A percentile compares a stretch with the other conserved stretches of the same genome.
phyloP scores from a whole-genome alignment of 2,888 invertebrate species.

The Nymphalis c-album region DNA sequence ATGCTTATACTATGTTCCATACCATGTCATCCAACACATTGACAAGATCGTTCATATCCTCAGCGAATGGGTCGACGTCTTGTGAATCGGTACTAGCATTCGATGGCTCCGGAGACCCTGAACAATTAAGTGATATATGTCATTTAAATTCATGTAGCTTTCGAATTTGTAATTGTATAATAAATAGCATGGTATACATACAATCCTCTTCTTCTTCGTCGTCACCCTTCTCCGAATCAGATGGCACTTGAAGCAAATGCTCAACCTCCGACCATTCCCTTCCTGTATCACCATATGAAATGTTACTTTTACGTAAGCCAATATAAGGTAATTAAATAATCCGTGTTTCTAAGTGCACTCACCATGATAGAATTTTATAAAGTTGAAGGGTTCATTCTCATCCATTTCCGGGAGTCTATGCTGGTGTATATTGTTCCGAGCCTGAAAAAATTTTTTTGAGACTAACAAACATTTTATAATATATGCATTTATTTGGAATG shows the following conservation, averaged over 20 bases:
- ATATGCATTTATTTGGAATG: too few relatives aligned
- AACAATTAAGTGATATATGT: not conserved
- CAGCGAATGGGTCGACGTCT: slow-evolving; percentile 3
- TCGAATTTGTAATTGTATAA: not conserved
- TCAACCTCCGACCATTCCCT: slow-evolving; percentile 10
- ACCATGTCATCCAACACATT: slow-evolving; percentile 10
- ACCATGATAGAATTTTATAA: not conserved
- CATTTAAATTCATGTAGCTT: not conserved
- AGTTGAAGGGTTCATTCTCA: not conserved
- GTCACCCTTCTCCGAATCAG: not conserved
- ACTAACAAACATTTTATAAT: not conserved
- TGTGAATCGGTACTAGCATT: slow-evolving; percentile 1
- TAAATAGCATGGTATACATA: not conserved
- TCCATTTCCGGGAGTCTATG: not conserved
- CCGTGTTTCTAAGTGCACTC: not conserved
- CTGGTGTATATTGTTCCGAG: not conserved
- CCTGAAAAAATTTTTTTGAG: not conserved
- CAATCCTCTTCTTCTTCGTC: slow-evolving; percentile 1
- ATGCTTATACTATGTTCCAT: not conserved
- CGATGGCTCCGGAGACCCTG: slow-evolving; percentile 2
- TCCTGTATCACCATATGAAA: not conserved
- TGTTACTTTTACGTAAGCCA: not conserved
- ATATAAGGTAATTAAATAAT: not conserved
- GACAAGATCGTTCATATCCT: slow-evolving; percentile 4
- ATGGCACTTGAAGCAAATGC: slow-evolving; percentile 4